Evolutionary conservation across 2,113 vertebrate genomes (phyloP), one percentile per base, ranked within the genome.

Genomic region (Corydoras sp.): DNA sequence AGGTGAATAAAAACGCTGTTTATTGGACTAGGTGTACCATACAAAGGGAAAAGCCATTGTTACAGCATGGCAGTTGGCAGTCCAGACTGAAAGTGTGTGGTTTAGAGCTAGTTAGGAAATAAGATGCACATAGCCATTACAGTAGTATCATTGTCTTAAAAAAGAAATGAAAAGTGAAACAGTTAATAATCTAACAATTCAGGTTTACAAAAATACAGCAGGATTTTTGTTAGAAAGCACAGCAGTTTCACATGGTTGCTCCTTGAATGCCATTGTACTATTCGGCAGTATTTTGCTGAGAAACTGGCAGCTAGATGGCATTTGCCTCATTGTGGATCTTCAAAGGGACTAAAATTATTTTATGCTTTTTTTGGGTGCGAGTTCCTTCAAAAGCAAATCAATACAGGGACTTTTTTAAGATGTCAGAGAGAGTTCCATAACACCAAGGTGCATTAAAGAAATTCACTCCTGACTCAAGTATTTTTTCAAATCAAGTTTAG

Each of bases 1-100:
- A 89, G 85, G 89, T 91, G 91, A 87, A 90, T 89, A 1, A 90
- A 91, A 91, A 91, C 91, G 93, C 87, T 88, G 90, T 92, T 94
- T 94, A 94, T 94, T 94, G 69, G 88, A 90, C 90, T 92, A 89
- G 85, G 86, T 89, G 87, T 87, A 90, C 81, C 88, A 90, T 93
- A 93, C 91, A 93, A 89, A 92, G 85, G 73, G 82, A 81, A 83
- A 89, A 91, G 91, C 90, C 87, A 91, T 83, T 85, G 73, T 86
- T 86, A 89, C 89, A 92, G 91, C 90, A 86, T 80, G 74, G 83
- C 86, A 89, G 75, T 87, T 87, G 90, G 89, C 90, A 92, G 91
- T 90, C 61, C 56, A 11, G 61, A 69, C 54, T 58, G 76, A 66
- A 43, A 43, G 35, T 43, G 68, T 73, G 76, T 29, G 59, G 64